phyloP scores from a whole-genome alignment of 2,113 vertebrate genomes.

The Alethe diademata region DNA sequence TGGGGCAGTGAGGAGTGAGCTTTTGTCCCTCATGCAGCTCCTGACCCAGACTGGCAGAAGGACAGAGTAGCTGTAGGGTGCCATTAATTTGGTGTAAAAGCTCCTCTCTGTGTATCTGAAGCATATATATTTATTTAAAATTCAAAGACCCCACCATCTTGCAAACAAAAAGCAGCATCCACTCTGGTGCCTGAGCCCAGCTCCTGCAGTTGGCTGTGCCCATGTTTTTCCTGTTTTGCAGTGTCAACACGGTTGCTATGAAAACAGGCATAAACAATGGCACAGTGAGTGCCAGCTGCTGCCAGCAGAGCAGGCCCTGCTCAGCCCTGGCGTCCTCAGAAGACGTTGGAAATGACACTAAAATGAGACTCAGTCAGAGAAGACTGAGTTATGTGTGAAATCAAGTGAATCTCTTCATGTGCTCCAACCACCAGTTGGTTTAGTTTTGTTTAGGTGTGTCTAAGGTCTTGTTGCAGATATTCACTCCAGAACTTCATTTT shows the following conservation, averaged over 20 bases:
- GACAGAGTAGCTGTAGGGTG: background rate
- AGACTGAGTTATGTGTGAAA: background rate
- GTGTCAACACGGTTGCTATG: constrained; percentile 9
- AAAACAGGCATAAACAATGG: background rate
- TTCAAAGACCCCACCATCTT: background rate
- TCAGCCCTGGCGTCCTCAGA: background rate
- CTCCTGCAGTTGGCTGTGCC: background rate
- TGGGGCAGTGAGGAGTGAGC: background rate
- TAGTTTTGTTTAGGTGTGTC: background rate
- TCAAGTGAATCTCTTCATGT: background rate
- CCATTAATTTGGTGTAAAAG: background rate
- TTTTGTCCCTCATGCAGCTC: rapidly evolving
- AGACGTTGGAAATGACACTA: background rate
- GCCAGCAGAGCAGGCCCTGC: background rate
- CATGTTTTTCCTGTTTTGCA: background rate
- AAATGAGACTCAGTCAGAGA: too few relatives aligned
- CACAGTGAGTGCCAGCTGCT: constrained; percentile 5
- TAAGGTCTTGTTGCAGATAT: background rate
- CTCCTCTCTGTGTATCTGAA: background rate
- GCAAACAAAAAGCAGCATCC: background rate
- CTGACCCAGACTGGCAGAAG: background rate
- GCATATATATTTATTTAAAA: background rate
- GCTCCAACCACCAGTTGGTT: background rate
- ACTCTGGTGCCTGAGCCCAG: background rate
- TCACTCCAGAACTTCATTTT: background rate